Evolutionary conservation across 2,888 invertebrate genomes (phyloP).

Genomic region (Monoplex corrugatus): DNA sequence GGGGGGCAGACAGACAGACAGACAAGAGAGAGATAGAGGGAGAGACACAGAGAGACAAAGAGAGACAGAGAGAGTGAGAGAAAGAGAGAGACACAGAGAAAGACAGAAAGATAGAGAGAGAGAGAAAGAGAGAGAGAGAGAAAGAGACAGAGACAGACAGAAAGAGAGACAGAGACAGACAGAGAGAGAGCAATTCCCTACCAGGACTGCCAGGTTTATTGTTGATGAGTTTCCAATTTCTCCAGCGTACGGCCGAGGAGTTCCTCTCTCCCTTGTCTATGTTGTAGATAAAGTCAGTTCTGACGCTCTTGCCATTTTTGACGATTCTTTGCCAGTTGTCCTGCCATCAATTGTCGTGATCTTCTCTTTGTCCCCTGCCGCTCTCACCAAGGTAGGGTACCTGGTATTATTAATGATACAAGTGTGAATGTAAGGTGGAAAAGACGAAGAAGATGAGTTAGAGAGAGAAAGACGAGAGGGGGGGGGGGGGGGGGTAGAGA

Average conservation of each 20-base stretch:
- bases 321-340: conserved; percentile 1
- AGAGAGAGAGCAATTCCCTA: not conserved
- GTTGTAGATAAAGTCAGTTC: conserved; percentile 16
- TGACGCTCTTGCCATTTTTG: not conserved
- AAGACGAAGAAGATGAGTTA: too few species aligned
- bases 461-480: too few species aligned
- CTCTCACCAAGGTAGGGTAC: not conserved
- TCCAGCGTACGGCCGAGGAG: not conserved
- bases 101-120: too few species aligned
- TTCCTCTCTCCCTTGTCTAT: conserved; percentile 2
- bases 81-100: too few species aligned
- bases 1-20: too few species aligned
- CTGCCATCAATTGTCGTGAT: not conserved
- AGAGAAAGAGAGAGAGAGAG: too few species aligned
- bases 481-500: too few species aligned
- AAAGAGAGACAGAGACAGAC: too few species aligned
- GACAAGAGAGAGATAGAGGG: too few species aligned
- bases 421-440: too few species aligned
- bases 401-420: not conserved
- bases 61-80: too few species aligned
- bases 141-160: too few species aligned
- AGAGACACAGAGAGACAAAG: not conserved
- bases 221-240: conserved; percentile 8
- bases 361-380: not conserved
- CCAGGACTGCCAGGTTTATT: conserved; percentile 10